These are phyloP conservation scores for Melanostoma scalare DNA, from an alignment of 2,888 invertebrate genomes.

Conservation along the genomic window DNA sequence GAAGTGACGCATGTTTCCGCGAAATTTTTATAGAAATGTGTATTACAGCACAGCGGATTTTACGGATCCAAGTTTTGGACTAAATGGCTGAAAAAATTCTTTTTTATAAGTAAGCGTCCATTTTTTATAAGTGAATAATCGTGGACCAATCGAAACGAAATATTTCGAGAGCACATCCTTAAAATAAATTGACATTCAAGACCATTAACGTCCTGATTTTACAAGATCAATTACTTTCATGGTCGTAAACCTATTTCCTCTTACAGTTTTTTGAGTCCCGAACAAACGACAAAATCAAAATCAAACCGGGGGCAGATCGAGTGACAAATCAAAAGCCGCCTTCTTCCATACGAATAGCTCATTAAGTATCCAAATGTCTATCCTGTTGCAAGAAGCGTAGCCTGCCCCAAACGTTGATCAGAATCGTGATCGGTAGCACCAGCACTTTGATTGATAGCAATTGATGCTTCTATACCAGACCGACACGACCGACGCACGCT, in stretches of 20 bases:
- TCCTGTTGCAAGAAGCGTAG: conserved; percentile 37
- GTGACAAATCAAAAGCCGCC: conserved; percentile 56
- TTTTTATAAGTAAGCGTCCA: too few relatives aligned
- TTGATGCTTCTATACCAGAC: conserved; percentile 35
- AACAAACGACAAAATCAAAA: conserved; percentile 33
- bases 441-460: conserved; percentile 64
- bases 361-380: conserved; percentile 48
- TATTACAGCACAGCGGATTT: too few relatives aligned
- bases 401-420: conserved; percentile 13
- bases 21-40: too few relatives aligned
- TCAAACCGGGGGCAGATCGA: conserved; percentile 49
- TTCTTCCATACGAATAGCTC: conserved; percentile 61
- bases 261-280: conserved; percentile 8
- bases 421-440: conserved; percentile 63
- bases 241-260: neutral
- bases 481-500: conserved; percentile 1
- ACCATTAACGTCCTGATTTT: too few relatives aligned
- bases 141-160: too few relatives aligned
- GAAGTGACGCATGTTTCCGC: neutral
- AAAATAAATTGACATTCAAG: too few relatives aligned
- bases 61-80: too few relatives aligned
- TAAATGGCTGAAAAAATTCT: too few relatives aligned
- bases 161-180: too few relatives aligned
- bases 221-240: neutral
- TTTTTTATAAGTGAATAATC: too few relatives aligned